Conservation (phyloP, 2,888 invertebrate genomes). For the Ochropacha duplaris region DNA sequence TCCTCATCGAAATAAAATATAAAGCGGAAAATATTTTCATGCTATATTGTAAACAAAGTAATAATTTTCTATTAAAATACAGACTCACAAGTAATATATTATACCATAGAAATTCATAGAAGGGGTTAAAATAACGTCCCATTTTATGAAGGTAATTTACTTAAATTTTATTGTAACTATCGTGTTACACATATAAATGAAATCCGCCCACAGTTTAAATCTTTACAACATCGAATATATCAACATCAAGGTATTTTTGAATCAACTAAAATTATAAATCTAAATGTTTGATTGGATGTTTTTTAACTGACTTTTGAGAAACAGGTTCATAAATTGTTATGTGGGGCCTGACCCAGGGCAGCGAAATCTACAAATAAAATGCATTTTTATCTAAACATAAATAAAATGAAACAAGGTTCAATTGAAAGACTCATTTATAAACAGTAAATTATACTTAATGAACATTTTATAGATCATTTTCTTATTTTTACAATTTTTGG, state of each 20-base stretch:
- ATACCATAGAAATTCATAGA: background rate
- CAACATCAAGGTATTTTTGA: background rate
- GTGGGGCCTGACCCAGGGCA: too few species aligned
- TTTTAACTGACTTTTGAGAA: too few species aligned
- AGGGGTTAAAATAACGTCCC: background rate
- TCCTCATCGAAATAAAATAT: background rate
- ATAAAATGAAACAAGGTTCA: too few species aligned
- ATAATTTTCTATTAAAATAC: background rate
- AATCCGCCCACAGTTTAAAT: background rate
- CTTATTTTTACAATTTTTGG: too few species aligned
- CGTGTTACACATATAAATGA: background rate
- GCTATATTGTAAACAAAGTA: background rate
- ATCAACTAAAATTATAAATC: too few species aligned
- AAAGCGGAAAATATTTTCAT: background rate
- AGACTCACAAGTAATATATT: background rate
- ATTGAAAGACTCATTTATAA: too few species aligned
- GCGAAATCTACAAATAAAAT: too few species aligned
- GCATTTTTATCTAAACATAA: too few species aligned
- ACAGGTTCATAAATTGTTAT: too few species aligned
- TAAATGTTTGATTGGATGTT: too few species aligned
- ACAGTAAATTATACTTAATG: too few species aligned
- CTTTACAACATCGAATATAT: background rate
- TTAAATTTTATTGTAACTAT: background rate
- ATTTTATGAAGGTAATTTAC: background rate
- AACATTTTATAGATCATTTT: too few species aligned